phyloP scores from a whole-genome alignment of 2,113 vertebrate species.

The Sapajus apella region DNA sequence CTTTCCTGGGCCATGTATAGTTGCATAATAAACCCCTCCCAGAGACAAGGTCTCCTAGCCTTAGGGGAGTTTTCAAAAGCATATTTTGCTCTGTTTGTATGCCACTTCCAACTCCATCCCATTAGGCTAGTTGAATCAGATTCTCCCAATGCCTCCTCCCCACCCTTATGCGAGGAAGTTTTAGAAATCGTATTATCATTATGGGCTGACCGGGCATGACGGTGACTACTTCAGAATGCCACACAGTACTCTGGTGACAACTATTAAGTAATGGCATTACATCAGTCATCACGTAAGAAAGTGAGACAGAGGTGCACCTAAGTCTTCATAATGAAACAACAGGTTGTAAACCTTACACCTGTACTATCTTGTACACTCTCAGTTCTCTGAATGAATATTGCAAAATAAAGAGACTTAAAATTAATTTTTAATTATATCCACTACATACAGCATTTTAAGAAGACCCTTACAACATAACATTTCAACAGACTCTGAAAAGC shows the following conservation, averaged over 20 bases:
- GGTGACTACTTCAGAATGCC: not conserved
- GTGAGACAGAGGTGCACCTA: not conserved
- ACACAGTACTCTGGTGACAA: not conserved
- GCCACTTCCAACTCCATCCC: not conserved
- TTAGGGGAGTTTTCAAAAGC: not conserved
- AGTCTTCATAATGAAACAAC: not conserved
- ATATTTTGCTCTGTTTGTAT: not conserved
- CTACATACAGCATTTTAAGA: not conserved
- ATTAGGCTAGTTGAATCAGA: not conserved
- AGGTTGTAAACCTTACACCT: not conserved
- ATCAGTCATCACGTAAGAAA: not conserved
- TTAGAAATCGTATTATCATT: not conserved
- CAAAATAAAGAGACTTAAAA: slow-evolving; percentile 23
- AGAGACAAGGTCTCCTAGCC: not conserved
- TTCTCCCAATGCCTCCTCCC: not conserved
- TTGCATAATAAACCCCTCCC: not conserved
- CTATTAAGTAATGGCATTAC: not conserved
- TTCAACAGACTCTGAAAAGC: not conserved
- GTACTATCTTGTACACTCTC: not conserved
- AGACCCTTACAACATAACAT: not conserved
- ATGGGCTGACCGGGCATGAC: not conserved
- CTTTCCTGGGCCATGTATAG: not conserved
- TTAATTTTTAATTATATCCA: not conserved
- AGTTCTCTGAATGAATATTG: not conserved
- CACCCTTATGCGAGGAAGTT: not conserved